Conservation (phyloP, 2,888 invertebrate genomes). For the Sarcophaga carnaria region DNA sequence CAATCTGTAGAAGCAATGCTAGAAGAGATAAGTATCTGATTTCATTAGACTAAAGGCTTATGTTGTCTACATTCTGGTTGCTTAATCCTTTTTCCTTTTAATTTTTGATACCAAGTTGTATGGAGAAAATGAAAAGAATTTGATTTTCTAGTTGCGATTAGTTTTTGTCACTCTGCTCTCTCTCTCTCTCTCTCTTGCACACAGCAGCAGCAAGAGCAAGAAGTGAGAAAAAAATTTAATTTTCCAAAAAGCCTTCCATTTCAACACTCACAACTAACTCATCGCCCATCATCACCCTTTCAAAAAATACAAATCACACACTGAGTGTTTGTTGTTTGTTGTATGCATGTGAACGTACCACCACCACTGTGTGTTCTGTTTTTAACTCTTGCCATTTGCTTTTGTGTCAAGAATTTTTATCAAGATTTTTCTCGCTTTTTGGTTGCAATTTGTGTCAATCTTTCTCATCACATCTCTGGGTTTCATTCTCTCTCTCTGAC, state of each 20-base stretch:
- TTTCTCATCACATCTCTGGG: slow-evolving; percentile 57
- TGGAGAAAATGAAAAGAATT: neutral
- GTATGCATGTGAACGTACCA: slow-evolving; percentile 42
- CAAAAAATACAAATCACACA: neutral
- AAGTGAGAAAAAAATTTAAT: slow-evolving; percentile 70
- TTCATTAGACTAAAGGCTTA: neutral
- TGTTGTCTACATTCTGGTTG: neutral
- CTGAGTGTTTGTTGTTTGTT: slow-evolving; percentile 31
- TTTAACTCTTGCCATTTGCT: neutral
- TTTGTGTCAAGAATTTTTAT: slow-evolving; percentile 70
- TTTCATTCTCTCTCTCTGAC: neutral
- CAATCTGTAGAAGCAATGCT: no score
- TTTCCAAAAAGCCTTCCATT: slow-evolving; percentile 67
- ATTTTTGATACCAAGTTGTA: slow-evolving; percentile 9
- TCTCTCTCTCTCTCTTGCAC: no score
- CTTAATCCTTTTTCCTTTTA: slow-evolving; percentile 14
- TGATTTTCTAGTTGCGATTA: slow-evolving; percentile 57
- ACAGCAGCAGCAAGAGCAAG: neutral
- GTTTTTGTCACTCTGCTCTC: no score
- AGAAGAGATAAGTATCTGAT: neutral
- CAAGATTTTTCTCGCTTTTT: slow-evolving; percentile 76
- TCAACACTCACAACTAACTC: neutral
- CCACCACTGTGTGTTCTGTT: slow-evolving; percentile 9
- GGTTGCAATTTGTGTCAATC: slow-evolving; percentile 71
- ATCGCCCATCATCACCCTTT: slow-evolving; percentile 50